Conservation (phyloP, 2,888 invertebrate genomes). For the Lasioglossum oenotherae region DNA sequence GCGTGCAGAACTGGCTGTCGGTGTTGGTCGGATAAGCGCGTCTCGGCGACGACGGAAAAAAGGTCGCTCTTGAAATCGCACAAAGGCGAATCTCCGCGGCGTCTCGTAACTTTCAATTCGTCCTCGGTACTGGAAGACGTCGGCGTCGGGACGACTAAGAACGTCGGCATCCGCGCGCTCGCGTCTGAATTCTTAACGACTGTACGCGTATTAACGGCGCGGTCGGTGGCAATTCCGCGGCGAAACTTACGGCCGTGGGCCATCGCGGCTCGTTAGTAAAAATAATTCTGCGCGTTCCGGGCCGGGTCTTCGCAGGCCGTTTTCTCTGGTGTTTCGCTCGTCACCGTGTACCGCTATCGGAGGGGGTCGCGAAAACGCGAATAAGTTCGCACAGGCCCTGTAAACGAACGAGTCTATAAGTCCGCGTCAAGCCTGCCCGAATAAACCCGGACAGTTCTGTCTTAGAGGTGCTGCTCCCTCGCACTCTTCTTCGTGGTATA, state of each 20-base stretch:
- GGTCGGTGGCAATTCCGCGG: slow-evolving; percentile 66
- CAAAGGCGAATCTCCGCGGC: background rate
- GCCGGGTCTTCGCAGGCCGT: slow-evolving; percentile 40
- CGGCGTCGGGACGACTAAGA: slow-evolving; percentile 15
- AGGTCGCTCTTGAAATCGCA: background rate
- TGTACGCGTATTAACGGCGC: slow-evolving; percentile 67
- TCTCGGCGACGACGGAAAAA: slow-evolving; percentile 7
- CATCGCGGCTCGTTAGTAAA: slow-evolving; percentile 73
- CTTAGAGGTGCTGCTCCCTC: slow-evolving; percentile 37
- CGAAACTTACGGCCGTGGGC: slow-evolving; percentile 66
- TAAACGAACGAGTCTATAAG: slow-evolving; percentile 77
- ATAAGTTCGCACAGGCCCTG: slow-evolving; percentile 30
- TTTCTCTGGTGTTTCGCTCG: slow-evolving; percentile 28
- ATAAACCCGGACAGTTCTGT: slow-evolving; percentile 75
- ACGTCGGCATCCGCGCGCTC: slow-evolving; percentile 19
- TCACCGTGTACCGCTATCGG: background rate
- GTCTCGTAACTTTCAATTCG: slow-evolving; percentile 63
- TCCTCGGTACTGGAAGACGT: slow-evolving; percentile 42
- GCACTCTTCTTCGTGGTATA: background rate
- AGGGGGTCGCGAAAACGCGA: slow-evolving; percentile 28
- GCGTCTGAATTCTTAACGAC: slow-evolving; percentile 68
- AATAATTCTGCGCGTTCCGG: slow-evolving; percentile 61
- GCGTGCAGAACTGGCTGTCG: background rate
- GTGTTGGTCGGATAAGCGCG: background rate
- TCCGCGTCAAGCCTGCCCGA: slow-evolving; percentile 74